These are phyloP conservation scores for Colossoma macropomum DNA, from an alignment of 2,113 vertebrate species.

Conservation along the genomic window DNA sequence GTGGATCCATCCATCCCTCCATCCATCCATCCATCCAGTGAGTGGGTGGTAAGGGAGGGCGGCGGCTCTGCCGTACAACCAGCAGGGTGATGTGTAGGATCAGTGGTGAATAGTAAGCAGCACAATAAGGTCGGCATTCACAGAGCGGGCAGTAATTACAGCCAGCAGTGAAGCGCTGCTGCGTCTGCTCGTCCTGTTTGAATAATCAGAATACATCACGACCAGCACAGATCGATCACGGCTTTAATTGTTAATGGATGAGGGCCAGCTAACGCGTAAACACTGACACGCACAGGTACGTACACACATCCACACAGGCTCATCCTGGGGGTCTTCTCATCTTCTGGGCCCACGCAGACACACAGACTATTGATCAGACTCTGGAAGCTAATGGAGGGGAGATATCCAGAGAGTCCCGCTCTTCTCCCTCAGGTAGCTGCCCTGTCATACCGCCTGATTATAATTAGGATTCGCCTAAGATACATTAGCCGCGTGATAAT, in stretches of 20 bases:
- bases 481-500: slow-evolving; percentile 29
- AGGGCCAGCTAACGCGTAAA: slow-evolving; percentile 24
- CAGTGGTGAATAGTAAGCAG: slow-evolving; percentile 42
- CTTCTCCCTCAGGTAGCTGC: slow-evolving; percentile 28
- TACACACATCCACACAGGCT: not conserved
- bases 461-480: slow-evolving; percentile 24
- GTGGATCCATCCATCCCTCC: not conserved
- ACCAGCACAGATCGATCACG: not conserved
- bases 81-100: slow-evolving; percentile 9
- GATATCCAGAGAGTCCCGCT: not conserved
- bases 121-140: slow-evolving; percentile 48
- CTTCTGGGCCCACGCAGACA: not conserved
- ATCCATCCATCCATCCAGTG: not conserved
- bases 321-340: not conserved
- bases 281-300: slow-evolving; percentile 7
- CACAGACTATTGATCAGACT: slow-evolving; percentile 10
- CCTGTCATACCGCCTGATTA: slow-evolving; percentile 24
- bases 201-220: slow-evolving; percentile 47
- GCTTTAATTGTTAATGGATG: slow-evolving; percentile 35
- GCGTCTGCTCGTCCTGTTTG: slow-evolving; percentile 15
- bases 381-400: slow-evolving; percentile 19
- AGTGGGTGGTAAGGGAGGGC: not conserved
- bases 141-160: slow-evolving; percentile 49
- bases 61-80: not conserved
- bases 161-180: slow-evolving; percentile 22